Evolutionary conservation across 1,140 invertebrate species (phyloP).

Genomic region (Heliconius himera): DNA sequence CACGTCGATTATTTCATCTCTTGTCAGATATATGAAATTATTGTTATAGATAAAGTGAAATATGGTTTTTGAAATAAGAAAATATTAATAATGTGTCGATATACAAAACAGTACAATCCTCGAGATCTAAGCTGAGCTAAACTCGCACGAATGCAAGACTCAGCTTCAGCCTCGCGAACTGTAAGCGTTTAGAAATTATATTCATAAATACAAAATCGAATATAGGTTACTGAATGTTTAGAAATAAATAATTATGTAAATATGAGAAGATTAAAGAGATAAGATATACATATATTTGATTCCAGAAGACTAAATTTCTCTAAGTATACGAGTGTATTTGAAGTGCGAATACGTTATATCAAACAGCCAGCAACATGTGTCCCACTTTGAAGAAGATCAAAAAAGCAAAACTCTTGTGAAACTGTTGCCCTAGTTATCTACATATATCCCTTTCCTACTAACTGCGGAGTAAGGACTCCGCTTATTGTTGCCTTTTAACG

Average conservation of each 20-base stretch:
- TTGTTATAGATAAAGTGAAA: not conserved
- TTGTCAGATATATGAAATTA: not conserved
- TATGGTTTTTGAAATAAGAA: not conserved
- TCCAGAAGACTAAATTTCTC: not conserved
- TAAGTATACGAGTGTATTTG: not conserved
- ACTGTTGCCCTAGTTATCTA: not conserved
- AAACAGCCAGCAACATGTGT: constrained; percentile 3
- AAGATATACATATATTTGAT: not conserved
- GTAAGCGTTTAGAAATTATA: too few relatives aligned
- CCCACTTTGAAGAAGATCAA: constrained; percentile 9
- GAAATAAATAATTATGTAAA: too few relatives aligned
- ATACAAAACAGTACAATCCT: too few relatives aligned
- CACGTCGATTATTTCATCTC: not conserved
- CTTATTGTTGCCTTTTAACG: constrained; percentile 18
- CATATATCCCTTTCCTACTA: not conserved
- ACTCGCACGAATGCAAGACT: too few relatives aligned
- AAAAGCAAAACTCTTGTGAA: not conserved
- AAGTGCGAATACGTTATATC: constrained; percentile 4
- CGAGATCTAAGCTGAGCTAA: too few relatives aligned
- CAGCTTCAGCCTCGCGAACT: too few relatives aligned
- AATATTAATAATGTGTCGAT: too few relatives aligned
- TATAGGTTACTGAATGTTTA: too few relatives aligned
- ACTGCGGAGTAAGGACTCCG: not conserved
- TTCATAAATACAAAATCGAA: too few relatives aligned
- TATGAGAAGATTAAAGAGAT: too few relatives aligned